phyloP scores from a whole-genome alignment of 2,888 invertebrate genomes.

The Ferdinandea cuprea region DNA sequence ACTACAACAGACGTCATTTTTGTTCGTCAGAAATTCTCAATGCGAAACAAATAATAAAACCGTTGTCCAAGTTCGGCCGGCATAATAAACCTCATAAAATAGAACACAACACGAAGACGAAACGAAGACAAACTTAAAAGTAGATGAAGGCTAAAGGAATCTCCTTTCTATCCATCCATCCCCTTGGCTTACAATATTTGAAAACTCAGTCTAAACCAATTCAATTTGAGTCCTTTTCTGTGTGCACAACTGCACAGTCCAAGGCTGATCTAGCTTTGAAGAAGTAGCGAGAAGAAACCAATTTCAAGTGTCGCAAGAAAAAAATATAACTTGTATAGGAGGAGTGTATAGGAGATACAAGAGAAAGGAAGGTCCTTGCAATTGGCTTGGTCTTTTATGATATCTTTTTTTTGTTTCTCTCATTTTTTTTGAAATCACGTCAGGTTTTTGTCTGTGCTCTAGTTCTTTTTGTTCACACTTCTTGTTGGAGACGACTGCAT shows the following conservation, averaged over 20 bases:
- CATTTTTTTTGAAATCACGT: slow-evolving; percentile 64
- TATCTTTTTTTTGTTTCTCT: slow-evolving; percentile 21
- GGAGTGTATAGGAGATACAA: slow-evolving; percentile 15
- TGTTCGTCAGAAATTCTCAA: slow-evolving; percentile 25
- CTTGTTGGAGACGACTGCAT: slow-evolving; percentile 29
- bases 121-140: slow-evolving; percentile 17
- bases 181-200: slow-evolving; percentile 40
- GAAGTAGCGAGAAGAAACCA: slow-evolving; percentile 23
- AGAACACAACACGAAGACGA: slow-evolving; percentile 3
- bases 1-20: slow-evolving; percentile 35
- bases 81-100: slow-evolving; percentile 27
- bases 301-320: slow-evolving; percentile 58
- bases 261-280: slow-evolving; percentile 22
- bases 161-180: slow-evolving; percentile 35
- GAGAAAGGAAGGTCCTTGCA: slow-evolving; percentile 49
- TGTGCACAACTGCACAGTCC: too few relatives aligned
- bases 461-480: slow-evolving; percentile 41
- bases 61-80: slow-evolving; percentile 50
- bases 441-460: slow-evolving; percentile 59
- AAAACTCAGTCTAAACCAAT: slow-evolving; percentile 55
- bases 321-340: slow-evolving; percentile 50
- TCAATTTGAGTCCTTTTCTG: slow-evolving; percentile 57
- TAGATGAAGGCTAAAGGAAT: not conserved
- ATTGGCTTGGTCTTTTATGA: slow-evolving; percentile 53
- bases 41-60: slow-evolving; percentile 64